Conservation (phyloP, 2,113 vertebrate species). For the Falcunculus frontatus region DNA sequence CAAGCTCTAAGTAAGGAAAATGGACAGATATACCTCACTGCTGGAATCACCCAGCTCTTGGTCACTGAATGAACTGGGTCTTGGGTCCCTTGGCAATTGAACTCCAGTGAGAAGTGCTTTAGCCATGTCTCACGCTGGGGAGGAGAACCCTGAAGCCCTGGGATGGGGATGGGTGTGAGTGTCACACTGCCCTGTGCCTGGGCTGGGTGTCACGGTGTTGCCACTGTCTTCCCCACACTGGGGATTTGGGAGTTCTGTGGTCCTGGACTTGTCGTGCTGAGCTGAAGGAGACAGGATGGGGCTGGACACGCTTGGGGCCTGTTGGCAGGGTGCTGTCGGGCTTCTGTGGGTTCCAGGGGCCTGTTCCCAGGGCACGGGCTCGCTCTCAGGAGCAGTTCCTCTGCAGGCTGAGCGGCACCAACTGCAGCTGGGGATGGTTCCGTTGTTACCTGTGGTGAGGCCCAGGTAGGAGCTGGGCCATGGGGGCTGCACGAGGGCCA, state of each 20-base stretch:
- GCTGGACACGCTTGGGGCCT: background rate
- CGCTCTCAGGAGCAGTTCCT: rapidly evolving
- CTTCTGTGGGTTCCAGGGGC: background rate
- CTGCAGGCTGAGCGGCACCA: background rate
- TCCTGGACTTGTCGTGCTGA: background rate
- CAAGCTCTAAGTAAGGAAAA: background rate
- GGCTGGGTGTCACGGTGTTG: rapidly evolving
- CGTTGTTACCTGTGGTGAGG: rapidly evolving
- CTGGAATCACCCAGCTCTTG: background rate
- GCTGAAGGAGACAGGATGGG: background rate
- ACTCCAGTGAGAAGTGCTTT: background rate
- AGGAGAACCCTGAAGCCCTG: too few relatives aligned
- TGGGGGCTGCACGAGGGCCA: background rate
- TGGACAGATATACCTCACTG: too few relatives aligned
- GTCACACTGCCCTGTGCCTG: background rate
- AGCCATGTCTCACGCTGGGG: background rate
- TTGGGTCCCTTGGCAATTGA: background rate
- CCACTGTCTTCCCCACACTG: rapidly evolving
- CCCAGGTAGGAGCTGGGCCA: background rate
- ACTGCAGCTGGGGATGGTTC: background rate
- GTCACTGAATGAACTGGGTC: background rate
- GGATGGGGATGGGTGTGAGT: too few relatives aligned
- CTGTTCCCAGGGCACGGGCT: rapidly evolving
- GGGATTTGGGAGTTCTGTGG: background rate
- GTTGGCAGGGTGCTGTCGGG: background rate